phyloP scores from a whole-genome alignment of 2,113 vertebrate genomes.

The Notechis scutatus region DNA sequence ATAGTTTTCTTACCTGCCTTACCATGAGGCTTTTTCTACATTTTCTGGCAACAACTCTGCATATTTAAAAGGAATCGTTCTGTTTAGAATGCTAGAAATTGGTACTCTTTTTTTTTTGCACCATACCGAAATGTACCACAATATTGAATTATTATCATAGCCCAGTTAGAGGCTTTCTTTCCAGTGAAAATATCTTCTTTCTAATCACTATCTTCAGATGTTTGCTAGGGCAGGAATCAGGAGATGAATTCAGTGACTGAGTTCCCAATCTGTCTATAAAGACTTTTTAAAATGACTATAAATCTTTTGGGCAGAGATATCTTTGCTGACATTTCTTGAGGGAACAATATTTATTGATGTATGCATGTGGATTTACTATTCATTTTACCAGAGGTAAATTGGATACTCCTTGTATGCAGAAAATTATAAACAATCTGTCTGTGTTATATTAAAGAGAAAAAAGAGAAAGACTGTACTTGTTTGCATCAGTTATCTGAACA shows the following conservation, averaged over 20 bases:
- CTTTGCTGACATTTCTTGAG: not conserved
- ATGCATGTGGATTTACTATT: conserved; percentile 1
- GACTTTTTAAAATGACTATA: not conserved
- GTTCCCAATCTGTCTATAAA: not conserved
- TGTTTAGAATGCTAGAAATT: not conserved
- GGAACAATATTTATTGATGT: conserved; percentile 12
- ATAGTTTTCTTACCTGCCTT: not conserved
- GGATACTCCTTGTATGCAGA: not conserved
- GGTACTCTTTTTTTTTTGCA: not conserved
- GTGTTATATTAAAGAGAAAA: conserved; percentile 27
- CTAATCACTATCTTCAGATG: not conserved
- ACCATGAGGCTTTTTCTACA: not conserved
- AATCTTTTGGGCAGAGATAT: not conserved
- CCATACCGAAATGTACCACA: not conserved
- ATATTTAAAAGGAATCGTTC: not conserved
- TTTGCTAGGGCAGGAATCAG: not conserved
- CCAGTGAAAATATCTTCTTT: not conserved
- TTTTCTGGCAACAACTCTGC: not conserved
- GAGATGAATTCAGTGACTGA: not conserved
- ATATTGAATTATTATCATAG: not conserved
- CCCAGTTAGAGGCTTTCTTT: not conserved
- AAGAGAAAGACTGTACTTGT: conserved; percentile 24
- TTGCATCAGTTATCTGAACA: not conserved
- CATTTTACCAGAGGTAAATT: not conserved
- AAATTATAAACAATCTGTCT: conserved; percentile 38